Evolutionary conservation across 2,113 vertebrate genomes (phyloP).

Genomic region (Litocranius walleri): DNA sequence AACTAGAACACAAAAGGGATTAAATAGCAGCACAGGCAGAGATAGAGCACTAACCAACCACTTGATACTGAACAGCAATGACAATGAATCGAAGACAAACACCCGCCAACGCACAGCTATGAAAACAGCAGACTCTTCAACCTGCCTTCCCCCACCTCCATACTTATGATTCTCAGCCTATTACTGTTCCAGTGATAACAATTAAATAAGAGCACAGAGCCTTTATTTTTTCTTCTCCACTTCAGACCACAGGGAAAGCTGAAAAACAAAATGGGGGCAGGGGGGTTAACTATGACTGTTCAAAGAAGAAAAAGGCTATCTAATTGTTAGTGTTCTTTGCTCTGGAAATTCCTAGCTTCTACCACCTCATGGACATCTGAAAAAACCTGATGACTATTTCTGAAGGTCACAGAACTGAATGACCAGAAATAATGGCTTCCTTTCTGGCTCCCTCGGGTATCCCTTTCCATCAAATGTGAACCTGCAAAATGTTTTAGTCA

Average conservation of each 20-base stretch:
- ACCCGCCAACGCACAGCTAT: background rate
- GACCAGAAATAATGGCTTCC: constrained; percentile 3
- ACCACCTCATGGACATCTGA: constrained; percentile 10
- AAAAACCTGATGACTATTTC: constrained; percentile 59
- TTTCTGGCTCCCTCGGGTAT: background rate
- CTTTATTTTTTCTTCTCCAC: constrained; percentile 45
- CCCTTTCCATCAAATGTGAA: constrained; percentile 48
- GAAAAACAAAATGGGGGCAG: too few relatives aligned
- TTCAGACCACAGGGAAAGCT: background rate
- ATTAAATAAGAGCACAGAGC: background rate
- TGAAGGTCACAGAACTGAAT: constrained; percentile 71
- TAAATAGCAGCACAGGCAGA: background rate
- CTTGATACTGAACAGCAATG: background rate
- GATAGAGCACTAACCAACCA: background rate
- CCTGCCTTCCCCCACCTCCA: constrained; percentile 43
- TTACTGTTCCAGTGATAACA: background rate
- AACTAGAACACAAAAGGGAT: background rate
- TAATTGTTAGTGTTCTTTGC: constrained; percentile 2
- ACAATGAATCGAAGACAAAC: constrained; percentile 29
- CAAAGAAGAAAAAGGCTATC: constrained; percentile 15
- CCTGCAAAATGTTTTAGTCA: constrained; percentile 68
- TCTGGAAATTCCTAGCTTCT: constrained; percentile 10
- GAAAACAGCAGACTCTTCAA: constrained; percentile 24
- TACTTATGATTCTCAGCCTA: background rate
- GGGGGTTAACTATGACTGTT: background rate